A percentile compares a stretch with the other conserved stretches of the same genome.
These are phyloP conservation scores for Pteronotus mesoamericanus DNA, from an alignment of 2,797 vertebrate genomes.

Conservation along the genomic window DNA sequence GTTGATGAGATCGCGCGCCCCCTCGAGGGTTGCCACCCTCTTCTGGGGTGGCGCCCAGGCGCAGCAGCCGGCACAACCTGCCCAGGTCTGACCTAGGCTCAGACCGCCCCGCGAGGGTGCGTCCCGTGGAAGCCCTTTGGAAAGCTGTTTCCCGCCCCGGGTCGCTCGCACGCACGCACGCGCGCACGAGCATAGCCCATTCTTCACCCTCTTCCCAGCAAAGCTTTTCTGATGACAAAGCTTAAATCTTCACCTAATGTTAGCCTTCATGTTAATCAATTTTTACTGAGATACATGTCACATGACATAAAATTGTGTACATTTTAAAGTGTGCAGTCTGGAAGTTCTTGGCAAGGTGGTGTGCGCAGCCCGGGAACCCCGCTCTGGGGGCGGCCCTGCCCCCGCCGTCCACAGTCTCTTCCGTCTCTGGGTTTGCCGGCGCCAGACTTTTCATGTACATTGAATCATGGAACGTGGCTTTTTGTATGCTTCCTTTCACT, in stretches of 20 bases:
- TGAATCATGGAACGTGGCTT: accelerated
- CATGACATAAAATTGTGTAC: not conserved
- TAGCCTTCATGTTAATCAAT: not conserved
- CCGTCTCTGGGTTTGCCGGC: not conserved
- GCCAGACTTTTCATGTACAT: accelerated
- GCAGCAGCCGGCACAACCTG: no score
- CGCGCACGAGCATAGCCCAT: no score
- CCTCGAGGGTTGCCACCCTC: not conserved
- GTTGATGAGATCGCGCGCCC: not conserved
- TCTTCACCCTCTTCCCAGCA: not conserved
- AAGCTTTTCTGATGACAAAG: not conserved
- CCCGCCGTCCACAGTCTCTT: accelerated
- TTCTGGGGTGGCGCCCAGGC: no score
- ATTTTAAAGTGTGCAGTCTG: not conserved
- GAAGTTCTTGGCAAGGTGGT: no score
- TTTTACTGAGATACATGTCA: not conserved
- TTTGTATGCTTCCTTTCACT: not conserved
- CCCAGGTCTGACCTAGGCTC: no score
- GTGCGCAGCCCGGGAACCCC: no score
- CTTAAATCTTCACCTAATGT: not conserved
- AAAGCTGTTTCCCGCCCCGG: not conserved
- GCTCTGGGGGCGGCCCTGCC: no score
- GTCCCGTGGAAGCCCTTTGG: not conserved
- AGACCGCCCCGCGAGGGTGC: not conserved
- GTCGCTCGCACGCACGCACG: no score